These are phyloP conservation scores for Meles meles DNA, from an alignment of 2,113 vertebrate genomes.

Conservation along the genomic window DNA sequence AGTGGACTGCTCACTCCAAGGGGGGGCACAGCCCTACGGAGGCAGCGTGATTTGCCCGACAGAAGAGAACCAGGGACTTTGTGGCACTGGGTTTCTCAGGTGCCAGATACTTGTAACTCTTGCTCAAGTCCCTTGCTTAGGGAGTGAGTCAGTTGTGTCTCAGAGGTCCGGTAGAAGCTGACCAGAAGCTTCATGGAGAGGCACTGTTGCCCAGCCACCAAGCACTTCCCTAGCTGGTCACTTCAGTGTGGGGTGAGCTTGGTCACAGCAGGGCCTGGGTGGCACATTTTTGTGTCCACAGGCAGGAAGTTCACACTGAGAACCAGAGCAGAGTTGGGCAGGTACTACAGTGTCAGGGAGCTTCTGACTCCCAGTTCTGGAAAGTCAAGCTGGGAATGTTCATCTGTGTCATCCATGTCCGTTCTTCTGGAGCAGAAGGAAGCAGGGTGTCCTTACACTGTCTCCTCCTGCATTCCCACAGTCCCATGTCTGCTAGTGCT, in stretches of 20 bases:
- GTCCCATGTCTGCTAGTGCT: neutral
- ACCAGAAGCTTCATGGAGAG: neutral
- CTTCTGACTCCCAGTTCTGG: neutral
- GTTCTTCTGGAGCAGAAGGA: neutral
- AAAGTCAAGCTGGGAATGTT: neutral
- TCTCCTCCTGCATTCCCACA: too few relatives aligned
- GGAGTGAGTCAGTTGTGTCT: neutral
- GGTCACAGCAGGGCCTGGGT: neutral
- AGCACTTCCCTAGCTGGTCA: neutral
- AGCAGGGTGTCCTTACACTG: fast-evolving
- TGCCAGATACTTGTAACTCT: neutral
- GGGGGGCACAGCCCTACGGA: neutral
- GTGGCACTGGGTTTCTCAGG: neutral
- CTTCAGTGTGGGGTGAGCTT: neutral
- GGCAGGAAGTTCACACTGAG: neutral
- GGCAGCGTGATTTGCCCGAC: neutral
- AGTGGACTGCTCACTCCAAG: neutral
- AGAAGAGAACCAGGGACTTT: neutral
- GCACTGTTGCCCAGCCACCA: neutral
- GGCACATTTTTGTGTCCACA: neutral
- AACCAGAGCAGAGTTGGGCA: neutral
- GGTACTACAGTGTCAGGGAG: neutral
- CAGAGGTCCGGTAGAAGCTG: neutral
- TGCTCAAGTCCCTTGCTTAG: neutral
- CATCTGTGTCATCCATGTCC: fast-evolving